Evolutionary conservation across 2,113 vertebrate genomes (phyloP), one percentile per base, ranked within the genome.

Genomic region (Holacanthus passer): DNA sequence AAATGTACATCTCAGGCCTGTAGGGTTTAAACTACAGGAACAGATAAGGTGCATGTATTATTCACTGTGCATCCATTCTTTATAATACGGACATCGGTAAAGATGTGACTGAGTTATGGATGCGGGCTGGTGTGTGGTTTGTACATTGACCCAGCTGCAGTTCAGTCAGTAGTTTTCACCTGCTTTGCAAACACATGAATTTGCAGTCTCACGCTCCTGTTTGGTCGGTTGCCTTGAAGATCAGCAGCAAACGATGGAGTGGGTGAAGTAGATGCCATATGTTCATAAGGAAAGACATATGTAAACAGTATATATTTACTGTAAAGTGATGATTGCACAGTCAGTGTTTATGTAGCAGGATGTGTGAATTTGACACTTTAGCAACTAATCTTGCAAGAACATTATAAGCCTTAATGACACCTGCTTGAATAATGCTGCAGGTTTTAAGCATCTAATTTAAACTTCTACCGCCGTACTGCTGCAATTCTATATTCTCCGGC

Each of bases 371-470:
- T 67, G 56, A 70, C 50, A 76, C 55, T 53, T 48, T 16, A 50
- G 64, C 63, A 65, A 48, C 35, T 55, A 29, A 27, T 52, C 29
- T 50, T 41, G 22, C 7, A 31, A 31, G 31, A 55, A 39, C 55
- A 29, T 70, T 41, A 31, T 17, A 31, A 52, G 35, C 37, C 22
- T 27, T 53, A 71, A 58, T 58, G 73, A 35, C 62, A 73, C 60
- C 68, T 82, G 39, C 63, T 41, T 79, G 50, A 81, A 60, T 64
- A 70, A 77, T 70, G 63, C 75, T 37, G 67, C 45, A 58, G 43
- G 53, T 62, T 82, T 48, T 37, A 68, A 78, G 53, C 41, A 48
- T 73, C 29, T 86, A 16, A 86, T 85, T 86, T 84, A 64, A 76
- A 81, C 9, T 39, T 52, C 31, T 73, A 39, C 39, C 45, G 20